Conservation (phyloP, 2,113 vertebrate species). For the Pangasianodon gigas region DNA sequence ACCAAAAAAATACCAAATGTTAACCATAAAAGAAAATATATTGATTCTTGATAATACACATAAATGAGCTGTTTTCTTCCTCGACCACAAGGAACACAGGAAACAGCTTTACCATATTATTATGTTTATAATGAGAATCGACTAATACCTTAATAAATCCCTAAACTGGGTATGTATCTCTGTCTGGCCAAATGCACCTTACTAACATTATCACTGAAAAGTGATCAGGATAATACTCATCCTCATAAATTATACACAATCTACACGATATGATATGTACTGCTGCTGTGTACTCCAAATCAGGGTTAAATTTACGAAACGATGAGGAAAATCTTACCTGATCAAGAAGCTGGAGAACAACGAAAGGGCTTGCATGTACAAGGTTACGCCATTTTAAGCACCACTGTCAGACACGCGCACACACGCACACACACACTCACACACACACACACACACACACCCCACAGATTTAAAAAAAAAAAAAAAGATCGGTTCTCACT, state of each 20-base stretch:
- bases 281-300: neutral
- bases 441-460: constrained; percentile 27
- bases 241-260: neutral
- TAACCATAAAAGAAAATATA: constrained; percentile 6
- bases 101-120: neutral
- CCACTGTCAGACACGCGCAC: constrained; percentile 44
- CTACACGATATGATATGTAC: neutral
- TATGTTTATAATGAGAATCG: neutral
- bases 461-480: constrained; percentile 5
- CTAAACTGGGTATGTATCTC: neutral
- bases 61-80: neutral
- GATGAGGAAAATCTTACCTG: constrained; percentile 41
- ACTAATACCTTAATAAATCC: neutral
- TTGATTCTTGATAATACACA: neutral
- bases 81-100: neutral
- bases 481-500: constrained; percentile 24
- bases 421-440: constrained; percentile 23
- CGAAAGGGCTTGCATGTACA: constrained; percentile 23
- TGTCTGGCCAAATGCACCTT: neutral
- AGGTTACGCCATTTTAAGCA: constrained; percentile 47
- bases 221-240: neutral
- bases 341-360: constrained; percentile 26
- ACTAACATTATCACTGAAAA: neutral
- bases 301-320: neutral
- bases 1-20: neutral